A percentile compares a stretch with the other conserved stretches of the same genome.
Evolutionary conservation across 2,113 vertebrate species (phyloP).

Genomic region (Ia io): DNA sequence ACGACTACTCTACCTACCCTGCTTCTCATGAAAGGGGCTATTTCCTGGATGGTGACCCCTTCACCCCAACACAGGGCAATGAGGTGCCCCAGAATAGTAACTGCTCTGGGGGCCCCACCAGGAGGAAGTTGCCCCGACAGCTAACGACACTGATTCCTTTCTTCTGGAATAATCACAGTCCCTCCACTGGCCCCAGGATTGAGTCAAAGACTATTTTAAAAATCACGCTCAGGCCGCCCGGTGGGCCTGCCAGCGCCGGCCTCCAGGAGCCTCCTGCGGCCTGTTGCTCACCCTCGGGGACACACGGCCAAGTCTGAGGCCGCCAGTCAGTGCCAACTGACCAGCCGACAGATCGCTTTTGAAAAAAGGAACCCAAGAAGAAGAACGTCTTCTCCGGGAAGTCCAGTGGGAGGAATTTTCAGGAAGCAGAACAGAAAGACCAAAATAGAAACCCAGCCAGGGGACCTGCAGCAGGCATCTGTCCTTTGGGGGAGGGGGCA

Average conservation of each 20-base stretch:
- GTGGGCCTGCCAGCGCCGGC: rapidly evolving
- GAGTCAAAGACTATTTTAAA: neutral
- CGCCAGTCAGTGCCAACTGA: rapidly evolving
- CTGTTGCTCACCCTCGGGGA: neutral
- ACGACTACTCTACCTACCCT: neutral
- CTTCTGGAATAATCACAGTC: neutral
- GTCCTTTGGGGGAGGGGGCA: neutral
- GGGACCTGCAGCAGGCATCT: neutral
- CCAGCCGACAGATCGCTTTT: neutral
- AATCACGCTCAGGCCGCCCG: neutral
- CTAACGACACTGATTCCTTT: neutral
- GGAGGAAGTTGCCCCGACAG: neutral
- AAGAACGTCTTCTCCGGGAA: neutral
- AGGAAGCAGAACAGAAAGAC: conserved; percentile 60
- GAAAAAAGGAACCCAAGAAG: conserved; percentile 5
- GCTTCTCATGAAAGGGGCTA: neutral
- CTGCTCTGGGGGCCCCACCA: neutral
- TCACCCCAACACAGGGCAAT: neutral
- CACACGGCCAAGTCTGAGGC: neutral
- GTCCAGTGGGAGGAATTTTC: conserved; percentile 30
- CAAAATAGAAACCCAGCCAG: conserved; percentile 54
- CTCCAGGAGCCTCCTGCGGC: rapidly evolving
- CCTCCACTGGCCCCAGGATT: neutral
- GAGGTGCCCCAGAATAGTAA: neutral
- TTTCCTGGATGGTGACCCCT: neutral